Conservation (phyloP, 2,113 vertebrate genomes). For the Progne subis region DNA sequence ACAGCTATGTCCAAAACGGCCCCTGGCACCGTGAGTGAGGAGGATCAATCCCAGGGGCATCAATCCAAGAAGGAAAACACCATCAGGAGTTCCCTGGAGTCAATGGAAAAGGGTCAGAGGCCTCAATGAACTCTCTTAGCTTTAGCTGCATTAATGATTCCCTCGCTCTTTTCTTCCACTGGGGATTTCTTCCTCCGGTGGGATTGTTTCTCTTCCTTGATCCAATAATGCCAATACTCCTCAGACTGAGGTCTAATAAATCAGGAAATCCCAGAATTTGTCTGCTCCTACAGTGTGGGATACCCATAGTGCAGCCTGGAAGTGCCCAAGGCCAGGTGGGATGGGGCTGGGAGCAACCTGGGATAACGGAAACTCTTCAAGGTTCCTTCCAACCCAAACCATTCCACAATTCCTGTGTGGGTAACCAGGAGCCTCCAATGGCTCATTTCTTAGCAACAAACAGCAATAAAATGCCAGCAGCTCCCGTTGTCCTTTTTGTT, state of each 20-base stretch:
- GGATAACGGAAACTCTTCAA: not conserved
- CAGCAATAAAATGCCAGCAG: not conserved
- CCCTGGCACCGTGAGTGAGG: rapidly evolving
- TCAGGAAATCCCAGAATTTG: not conserved
- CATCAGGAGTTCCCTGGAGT: not conserved
- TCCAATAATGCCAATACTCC: not conserved
- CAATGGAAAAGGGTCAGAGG: not conserved
- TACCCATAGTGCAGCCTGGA: not conserved
- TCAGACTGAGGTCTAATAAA: not conserved
- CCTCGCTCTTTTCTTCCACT: not conserved
- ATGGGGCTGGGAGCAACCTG: not conserved
- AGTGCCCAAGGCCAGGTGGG: not conserved
- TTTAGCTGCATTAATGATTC: not conserved
- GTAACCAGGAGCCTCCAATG: rapidly evolving
- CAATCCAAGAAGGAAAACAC: not conserved
- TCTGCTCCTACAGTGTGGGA: not conserved
- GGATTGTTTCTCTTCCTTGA: not conserved
- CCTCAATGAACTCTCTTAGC: rapidly evolving
- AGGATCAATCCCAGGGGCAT: not conserved
- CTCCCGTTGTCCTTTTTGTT: not conserved
- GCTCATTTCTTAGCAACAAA: not conserved
- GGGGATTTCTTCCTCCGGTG: rapidly evolving
- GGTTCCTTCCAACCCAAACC: not conserved
- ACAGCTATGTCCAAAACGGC: not conserved
- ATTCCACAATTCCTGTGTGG: not conserved